Evolutionary conservation across 2,113 vertebrate genomes (phyloP).

Genomic region (Coreoperca whiteheadi): DNA sequence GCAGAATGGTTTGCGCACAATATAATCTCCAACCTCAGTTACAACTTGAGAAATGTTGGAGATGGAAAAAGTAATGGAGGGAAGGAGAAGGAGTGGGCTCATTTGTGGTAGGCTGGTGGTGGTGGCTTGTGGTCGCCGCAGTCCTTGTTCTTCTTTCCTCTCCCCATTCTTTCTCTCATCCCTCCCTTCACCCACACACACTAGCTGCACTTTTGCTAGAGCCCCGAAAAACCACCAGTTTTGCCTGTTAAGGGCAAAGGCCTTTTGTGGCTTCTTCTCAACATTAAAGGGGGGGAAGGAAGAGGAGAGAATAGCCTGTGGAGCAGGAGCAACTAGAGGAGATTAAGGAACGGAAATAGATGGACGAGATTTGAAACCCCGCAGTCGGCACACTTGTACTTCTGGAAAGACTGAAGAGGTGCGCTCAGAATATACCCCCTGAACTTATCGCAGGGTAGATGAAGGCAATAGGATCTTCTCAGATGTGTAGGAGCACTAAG

Average conservation of each 20-base stretch:
- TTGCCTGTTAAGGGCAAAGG: conserved; percentile 66
- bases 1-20: conserved; percentile 59
- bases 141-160: conserved; percentile 63
- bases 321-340: conserved; percentile 30
- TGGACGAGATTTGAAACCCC: conserved; percentile 48
- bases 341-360: conserved; percentile 62
- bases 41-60: conserved; percentile 71
- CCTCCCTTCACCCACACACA: conserved; percentile 69
- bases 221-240: conserved; percentile 68
- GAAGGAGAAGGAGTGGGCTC: conserved; percentile 73
- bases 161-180: conserved; percentile 64
- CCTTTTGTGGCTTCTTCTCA: conserved; percentile 65
- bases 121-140: conserved; percentile 76
- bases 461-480: conserved; percentile 46
- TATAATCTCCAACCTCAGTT: conserved; percentile 64
- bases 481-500: conserved; percentile 38
- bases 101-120: conserved; percentile 74
- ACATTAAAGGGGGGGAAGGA: conserved; percentile 56
- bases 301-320: conserved; percentile 27
- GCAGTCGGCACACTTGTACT: conserved; percentile 19
- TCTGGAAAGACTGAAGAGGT: conserved; percentile 69
- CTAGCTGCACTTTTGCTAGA: conserved; percentile 65
- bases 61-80: conserved; percentile 74
- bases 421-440: conserved; percentile 25
- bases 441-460: conserved; percentile 40